Base-by-base conservation (phyloP, 2,113 vertebrate genomes). In the Hippocampus comes region DNA sequence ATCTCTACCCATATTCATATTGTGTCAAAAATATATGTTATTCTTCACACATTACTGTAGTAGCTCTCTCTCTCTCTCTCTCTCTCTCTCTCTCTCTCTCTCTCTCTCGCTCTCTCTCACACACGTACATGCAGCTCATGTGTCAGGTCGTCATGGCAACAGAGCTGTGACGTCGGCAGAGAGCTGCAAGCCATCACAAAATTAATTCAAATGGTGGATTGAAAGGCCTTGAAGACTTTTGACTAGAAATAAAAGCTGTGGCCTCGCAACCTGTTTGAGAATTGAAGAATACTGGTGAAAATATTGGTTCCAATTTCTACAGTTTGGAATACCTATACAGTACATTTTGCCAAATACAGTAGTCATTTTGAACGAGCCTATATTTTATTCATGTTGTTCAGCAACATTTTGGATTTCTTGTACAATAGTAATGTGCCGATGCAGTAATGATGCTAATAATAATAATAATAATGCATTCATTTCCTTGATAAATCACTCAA, bases 61-160 rank as follows among this genome's bases (percentile, higher is more conserved):
- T 53, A 2, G 49, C 49, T 53, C 34, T 38, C 34, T 38, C 34
- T 38, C 34, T 6, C 5, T 6, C 34, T 38, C 34, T 38, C 30
- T 34, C 30, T 34, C 30, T 5, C 30, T 34, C 30, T 34, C 4
- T 34, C 30, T 34, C 30, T 51, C 30, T 34, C 30, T 34, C 30
- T 30, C 3, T 30, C 49, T 53, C 5, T 34, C 34, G 5, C 34
- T 34, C 34, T 34, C 4, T 34, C 34, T 34, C 34, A 0, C 5
- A 0, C 34, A 6, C 34, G 8, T 55, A 11, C 4, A 23, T 12
- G 15, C 41, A 25, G 10, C 34, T 64, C 20, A 42, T n/a, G 63
- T 43, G 63, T 41, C 38, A 6, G 38, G 38, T 64, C 25, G 63
- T 20, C 63, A 64, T 64, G 38, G 63, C n/a, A 64, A 64, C 63